These are phyloP conservation scores for Argyrosomus regius DNA, from an alignment of 2,797 vertebrate genomes.

Conservation along the genomic window DNA sequence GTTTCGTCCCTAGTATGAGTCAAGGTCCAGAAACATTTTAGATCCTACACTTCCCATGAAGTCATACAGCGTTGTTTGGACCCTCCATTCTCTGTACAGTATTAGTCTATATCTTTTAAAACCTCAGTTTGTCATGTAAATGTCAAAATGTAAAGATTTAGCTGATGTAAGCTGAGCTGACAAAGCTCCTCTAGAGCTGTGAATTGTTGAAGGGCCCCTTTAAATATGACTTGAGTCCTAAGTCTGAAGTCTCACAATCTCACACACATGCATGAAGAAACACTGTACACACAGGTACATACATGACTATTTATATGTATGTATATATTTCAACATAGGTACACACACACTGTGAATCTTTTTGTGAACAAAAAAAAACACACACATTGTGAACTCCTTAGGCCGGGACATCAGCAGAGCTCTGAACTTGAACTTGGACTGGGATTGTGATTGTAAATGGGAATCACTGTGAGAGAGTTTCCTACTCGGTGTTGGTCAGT, in stretches of 20 bases:
- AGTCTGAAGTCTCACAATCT: slow-evolving; percentile 17
- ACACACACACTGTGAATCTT: not conserved
- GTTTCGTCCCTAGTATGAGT: not conserved
- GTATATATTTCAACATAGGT: not conserved
- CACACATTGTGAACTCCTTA: slow-evolving; percentile 6
- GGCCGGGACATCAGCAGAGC: not conserved
- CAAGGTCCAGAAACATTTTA: not conserved
- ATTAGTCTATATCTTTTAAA: not conserved
- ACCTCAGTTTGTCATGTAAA: slow-evolving; percentile 3
- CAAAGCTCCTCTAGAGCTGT: slow-evolving; percentile 14
- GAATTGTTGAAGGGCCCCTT: slow-evolving; percentile 3
- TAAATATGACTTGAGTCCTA: slow-evolving; percentile 21
- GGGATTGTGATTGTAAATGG: slow-evolving; percentile 30
- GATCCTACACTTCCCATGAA: not conserved
- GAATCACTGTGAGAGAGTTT: slow-evolving; percentile 35
- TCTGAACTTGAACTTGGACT: slow-evolving; percentile 20
- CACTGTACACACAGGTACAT: not conserved
- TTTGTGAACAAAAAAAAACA: not conserved
- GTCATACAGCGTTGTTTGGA: not conserved
- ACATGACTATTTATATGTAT: not conserved
- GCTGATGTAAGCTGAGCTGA: slow-evolving; percentile 3
- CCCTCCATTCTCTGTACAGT: not conserved
- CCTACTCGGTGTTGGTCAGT: slow-evolving; percentile 39
- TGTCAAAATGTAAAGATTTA: slow-evolving; percentile 12
- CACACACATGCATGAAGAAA: not conserved